A percentile compares a stretch with the other conserved stretches of the same genome.
These are phyloP conservation scores for Andricus curvator DNA, from an alignment of 2,888 invertebrate genomes.

Conservation along the genomic window DNA sequence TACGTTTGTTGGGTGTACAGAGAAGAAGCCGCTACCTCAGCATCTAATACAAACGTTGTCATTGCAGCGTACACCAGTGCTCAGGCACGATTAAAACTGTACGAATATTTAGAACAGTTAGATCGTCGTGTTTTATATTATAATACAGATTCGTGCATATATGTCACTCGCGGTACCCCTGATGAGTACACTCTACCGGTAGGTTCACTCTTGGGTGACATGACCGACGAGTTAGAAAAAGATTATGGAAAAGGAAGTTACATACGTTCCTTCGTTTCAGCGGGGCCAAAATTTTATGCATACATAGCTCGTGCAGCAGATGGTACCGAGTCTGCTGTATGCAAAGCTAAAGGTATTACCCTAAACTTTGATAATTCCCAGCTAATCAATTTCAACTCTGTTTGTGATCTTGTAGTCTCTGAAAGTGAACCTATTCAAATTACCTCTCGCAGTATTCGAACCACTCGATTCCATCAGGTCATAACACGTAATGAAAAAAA, in stretches of 20 bases:
- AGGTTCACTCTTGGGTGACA: constrained; percentile 39
- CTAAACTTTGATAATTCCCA: constrained; percentile 40
- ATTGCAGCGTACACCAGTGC: constrained; percentile 45
- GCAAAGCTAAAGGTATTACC: neutral
- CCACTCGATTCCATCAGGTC: neutral
- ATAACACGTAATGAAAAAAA: too few relatives aligned
- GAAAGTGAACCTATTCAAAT: neutral
- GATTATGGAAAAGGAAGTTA: constrained; percentile 5
- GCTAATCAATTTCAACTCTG: constrained; percentile 12
- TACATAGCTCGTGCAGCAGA: constrained; percentile 3
- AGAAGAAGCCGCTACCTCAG: neutral
- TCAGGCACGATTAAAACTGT: constrained; percentile 59
- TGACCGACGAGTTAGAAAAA: constrained; percentile 44
- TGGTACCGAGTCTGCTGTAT: neutral
- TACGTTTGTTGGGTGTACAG: constrained; percentile 34
- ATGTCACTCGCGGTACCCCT: neutral
- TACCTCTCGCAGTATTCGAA: neutral
- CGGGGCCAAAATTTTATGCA: constrained; percentile 45
- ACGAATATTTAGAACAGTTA: constrained; percentile 65
- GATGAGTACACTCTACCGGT: constrained; percentile 28
- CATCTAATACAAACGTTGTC: constrained; percentile 25
- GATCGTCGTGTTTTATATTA: constrained; percentile 48
- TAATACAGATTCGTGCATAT: constrained; percentile 45
- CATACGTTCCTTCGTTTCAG: constrained; percentile 42
- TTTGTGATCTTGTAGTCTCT: neutral